Conservation (phyloP, 2,888 invertebrate genomes). For the Sympetrum striolatum region DNA sequence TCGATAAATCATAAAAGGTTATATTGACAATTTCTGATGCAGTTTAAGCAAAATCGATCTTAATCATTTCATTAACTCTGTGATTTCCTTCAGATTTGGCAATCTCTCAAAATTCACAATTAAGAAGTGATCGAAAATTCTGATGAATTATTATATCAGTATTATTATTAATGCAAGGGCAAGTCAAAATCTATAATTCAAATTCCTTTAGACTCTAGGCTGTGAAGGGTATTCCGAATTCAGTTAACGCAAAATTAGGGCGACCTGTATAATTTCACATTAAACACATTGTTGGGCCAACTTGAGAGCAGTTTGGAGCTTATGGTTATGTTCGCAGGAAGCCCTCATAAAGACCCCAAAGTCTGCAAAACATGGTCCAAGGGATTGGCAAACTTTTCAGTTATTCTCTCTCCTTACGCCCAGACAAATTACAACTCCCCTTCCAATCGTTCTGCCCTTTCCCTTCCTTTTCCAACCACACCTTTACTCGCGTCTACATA, state of each 20-base stretch:
- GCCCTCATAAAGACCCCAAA: constrained; percentile 3
- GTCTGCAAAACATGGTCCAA: constrained; percentile 15
- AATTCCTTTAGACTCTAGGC: too few relatives aligned
- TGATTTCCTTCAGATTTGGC: too few relatives aligned
- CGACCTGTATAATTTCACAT: not conserved
- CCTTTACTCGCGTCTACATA: not conserved
- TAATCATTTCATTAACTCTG: too few relatives aligned
- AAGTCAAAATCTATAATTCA: too few relatives aligned
- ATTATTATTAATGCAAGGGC: too few relatives aligned
- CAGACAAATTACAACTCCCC: not conserved
- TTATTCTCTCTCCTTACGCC: not conserved
- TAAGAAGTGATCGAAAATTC: too few relatives aligned
- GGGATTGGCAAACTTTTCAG: constrained; percentile 33
- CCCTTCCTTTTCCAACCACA: not conserved
- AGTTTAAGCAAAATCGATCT: too few relatives aligned
- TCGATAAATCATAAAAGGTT: too few relatives aligned
- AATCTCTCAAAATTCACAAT: too few relatives aligned
- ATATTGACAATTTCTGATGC: too few relatives aligned
- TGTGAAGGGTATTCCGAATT: not conserved
- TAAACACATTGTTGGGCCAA: not conserved
- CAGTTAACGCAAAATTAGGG: not conserved
- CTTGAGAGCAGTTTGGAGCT: not conserved
- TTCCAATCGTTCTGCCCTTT: not conserved
- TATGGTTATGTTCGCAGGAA: not conserved
- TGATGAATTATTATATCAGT: too few relatives aligned